Percentiles rank a stretch among this genome's conserved stretches.
These are phyloP conservation scores for Oscheius myriophilus DNA, from an alignment of 2,888 invertebrate species.

Conservation along the genomic window DNA sequence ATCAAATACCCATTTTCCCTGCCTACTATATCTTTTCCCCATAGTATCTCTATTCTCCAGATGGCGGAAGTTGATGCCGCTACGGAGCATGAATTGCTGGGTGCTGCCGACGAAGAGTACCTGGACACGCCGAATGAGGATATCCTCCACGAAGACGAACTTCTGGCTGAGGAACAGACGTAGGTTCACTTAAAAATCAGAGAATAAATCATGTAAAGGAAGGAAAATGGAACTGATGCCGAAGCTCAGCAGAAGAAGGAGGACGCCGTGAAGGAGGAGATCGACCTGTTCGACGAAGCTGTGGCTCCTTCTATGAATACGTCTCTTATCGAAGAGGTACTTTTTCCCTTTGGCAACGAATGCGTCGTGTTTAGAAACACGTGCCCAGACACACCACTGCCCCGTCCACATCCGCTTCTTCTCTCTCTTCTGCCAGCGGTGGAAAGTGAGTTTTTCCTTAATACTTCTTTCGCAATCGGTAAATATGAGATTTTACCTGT, in stretches of 20 bases:
- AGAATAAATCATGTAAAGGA: neutral
- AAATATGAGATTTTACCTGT: neutral
- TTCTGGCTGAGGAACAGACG: slow-evolving; percentile 4
- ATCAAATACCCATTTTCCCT: no score
- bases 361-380: neutral
- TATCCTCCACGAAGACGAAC: slow-evolving; percentile 9
- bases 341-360: neutral
- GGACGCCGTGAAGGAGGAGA: slow-evolving; percentile 30
- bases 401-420: slow-evolving; percentile 2
- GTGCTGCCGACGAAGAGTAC: neutral
- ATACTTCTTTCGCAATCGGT: neutral
- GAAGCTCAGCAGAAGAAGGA: neutral
- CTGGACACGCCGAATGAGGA: neutral
- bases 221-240: neutral
- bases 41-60: neutral
- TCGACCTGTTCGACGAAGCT: slow-evolving; percentile 67
- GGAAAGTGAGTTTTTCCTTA: slow-evolving; percentile 22
- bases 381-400: neutral
- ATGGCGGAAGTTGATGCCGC: slow-evolving; percentile 20
- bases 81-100: slow-evolving; percentile 17
- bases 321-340: neutral
- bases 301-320: slow-evolving; percentile 54
- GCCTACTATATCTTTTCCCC: no score
- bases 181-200: neutral
- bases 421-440: slow-evolving; percentile 1